A percentile compares a stretch with the other conserved stretches of the same genome.
phyloP scores from a whole-genome alignment of 2,113 vertebrate species.

The Balaenoptera acutorostrata region DNA sequence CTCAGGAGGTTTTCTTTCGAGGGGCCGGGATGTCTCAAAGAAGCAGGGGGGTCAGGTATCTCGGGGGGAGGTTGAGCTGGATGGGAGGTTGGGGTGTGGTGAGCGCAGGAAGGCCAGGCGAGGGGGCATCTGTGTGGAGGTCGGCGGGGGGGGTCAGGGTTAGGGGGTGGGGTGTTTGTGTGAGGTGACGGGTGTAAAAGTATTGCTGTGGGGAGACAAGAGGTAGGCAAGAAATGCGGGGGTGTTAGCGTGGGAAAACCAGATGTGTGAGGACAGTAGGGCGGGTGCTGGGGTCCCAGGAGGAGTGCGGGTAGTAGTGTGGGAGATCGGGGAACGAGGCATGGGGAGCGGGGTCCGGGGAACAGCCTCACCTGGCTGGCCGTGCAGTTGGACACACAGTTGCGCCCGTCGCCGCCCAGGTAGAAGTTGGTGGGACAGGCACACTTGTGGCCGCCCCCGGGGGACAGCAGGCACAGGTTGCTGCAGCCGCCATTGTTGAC shows the following conservation, averaged over 20 bases:
- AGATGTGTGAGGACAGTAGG: neutral
- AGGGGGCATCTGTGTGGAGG: neutral
- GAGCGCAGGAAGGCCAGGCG: neutral
- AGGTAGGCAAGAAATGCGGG: constrained; percentile 48
- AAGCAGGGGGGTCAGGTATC: neutral
- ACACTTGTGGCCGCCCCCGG: constrained; percentile 90
- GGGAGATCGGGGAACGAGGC: neutral
- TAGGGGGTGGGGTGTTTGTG: constrained; percentile 69
- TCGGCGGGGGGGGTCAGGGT: neutral
- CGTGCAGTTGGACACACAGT: constrained; percentile 97
- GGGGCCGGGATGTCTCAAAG: neutral
- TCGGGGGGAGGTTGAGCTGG: neutral
- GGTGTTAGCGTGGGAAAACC: constrained; percentile 13
- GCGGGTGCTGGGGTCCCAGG: neutral
- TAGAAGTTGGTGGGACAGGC: constrained; percentile 99
- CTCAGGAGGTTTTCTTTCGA: neutral
- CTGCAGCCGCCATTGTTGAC: constrained; percentile 93
- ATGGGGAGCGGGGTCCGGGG: accelerated
- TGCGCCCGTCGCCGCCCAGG: constrained; percentile 90
- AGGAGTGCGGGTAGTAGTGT: neutral
- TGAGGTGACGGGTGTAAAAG: constrained; percentile 84
- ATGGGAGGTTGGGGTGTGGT: neutral
- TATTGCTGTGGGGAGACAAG: constrained; percentile 88
- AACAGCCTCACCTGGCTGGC: constrained; percentile 90
- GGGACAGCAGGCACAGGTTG: constrained; percentile 95